phyloP scores from a whole-genome alignment of 1,140 invertebrate species.

The Maniola jurtina region DNA sequence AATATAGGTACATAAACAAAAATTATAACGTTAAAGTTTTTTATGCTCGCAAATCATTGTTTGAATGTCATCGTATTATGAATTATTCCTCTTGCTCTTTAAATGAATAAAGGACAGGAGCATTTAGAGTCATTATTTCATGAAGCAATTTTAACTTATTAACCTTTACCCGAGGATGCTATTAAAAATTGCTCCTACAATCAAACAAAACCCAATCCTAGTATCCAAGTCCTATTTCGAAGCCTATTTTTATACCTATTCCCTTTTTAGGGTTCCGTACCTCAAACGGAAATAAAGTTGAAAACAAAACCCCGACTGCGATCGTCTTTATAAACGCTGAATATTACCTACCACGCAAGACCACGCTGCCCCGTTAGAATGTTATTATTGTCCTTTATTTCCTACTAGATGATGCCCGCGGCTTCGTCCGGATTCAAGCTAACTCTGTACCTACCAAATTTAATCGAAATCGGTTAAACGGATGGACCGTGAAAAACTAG shows the following conservation, averaged over 20 bases:
- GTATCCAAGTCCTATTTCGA: no score
- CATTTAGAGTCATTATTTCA: conserved; percentile 6
- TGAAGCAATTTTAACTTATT: conserved; percentile 4
- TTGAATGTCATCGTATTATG: conserved; percentile 7
- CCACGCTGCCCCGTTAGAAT: no score
- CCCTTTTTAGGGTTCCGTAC: no score
- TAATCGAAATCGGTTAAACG: no score
- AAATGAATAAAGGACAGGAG: background rate
- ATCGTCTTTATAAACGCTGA: no score
- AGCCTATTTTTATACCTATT: background rate
- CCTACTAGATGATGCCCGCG: no score
- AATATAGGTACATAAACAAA: background rate
- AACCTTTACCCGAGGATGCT: background rate
- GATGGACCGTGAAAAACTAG: no score
- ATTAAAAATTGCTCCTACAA: background rate
- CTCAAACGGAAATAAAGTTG: no score
- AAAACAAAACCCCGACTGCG: no score
- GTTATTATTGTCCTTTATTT: background rate
- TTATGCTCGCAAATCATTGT: background rate
- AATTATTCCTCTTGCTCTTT: background rate
- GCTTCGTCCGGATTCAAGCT: no score
- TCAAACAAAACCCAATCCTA: background rate
- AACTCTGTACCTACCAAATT: no score
- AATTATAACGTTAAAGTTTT: background rate
- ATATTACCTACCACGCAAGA: no score